A percentile compares a stretch with the other conserved stretches of the same genome.
Evolutionary conservation across 2,113 vertebrate species (phyloP).

Genomic region (Lasiurus borealis): DNA sequence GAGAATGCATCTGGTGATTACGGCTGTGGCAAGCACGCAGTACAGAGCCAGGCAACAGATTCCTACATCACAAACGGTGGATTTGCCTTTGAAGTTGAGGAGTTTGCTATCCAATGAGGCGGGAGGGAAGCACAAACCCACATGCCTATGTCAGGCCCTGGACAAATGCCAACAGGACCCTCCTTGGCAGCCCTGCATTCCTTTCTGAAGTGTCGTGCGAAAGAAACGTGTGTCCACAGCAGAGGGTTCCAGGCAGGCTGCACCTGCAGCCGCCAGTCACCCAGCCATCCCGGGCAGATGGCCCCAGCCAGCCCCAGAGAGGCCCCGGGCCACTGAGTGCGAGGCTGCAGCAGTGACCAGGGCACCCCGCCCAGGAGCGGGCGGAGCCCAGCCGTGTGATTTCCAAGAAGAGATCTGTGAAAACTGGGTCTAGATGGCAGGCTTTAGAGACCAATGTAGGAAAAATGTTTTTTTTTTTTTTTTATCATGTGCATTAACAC

Average conservation of each 20-base stretch:
- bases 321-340: neutral
- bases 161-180: neutral
- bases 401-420: neutral
- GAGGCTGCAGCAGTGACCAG: neutral
- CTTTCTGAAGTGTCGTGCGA: neutral
- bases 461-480: neutral
- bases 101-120: neutral
- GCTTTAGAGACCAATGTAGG: neutral
- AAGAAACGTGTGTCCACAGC: neutral
- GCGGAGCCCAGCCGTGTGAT: neutral
- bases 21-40: rapidly evolving
- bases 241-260: neutral
- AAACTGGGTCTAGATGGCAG: neutral
- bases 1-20: rapidly evolving
- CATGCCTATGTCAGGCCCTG: neutral
- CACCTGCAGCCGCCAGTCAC: neutral
- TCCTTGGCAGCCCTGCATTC: neutral
- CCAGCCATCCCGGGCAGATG: rapidly evolving
- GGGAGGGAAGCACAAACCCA: neutral
- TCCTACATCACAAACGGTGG: neutral
- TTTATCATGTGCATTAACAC: neutral
- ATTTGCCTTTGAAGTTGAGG: neutral
- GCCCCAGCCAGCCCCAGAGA: neutral
- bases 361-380: neutral
- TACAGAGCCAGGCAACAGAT: neutral